Conservation (phyloP, 2,113 vertebrate species). For the Sphyrna mokarran region DNA sequence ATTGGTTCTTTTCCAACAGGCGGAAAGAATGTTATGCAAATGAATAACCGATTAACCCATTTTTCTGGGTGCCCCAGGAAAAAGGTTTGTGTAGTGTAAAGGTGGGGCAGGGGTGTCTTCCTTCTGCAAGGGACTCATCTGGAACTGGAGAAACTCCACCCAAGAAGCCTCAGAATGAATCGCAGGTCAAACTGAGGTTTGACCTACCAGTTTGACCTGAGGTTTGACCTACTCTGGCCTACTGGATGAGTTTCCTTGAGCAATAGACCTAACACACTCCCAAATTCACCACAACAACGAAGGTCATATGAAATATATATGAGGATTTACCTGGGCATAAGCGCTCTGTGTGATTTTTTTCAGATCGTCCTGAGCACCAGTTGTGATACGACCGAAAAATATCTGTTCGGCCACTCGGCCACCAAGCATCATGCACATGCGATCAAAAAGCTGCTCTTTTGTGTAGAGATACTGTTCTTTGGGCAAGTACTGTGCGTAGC, state of each 20-base stretch:
- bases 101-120: background rate
- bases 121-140: background rate
- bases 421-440: conserved; percentile 58
- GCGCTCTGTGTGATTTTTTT: conserved; percentile 56
- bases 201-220: too few relatives aligned
- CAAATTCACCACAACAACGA: background rate
- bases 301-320: background rate
- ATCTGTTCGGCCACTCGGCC: conserved; percentile 57
- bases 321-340: conserved; percentile 53
- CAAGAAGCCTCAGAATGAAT: background rate
- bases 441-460: conserved; percentile 54
- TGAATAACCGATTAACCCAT: background rate
- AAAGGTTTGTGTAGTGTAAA: background rate
- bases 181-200: background rate
- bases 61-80: background rate
- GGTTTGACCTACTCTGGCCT: too few relatives aligned
- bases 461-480: conserved; percentile 55
- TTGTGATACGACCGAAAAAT: conserved; percentile 55
- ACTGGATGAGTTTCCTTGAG: background rate
- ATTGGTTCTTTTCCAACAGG: background rate
- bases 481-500: conserved; percentile 56
- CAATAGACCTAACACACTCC: background rate
- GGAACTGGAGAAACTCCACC: background rate
- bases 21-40: background rate
- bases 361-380: conserved; percentile 55